A percentile compares a stretch with the other conserved stretches of the same genome.
Conservation (phyloP, 2,113 vertebrate genomes). For the Neodontobutis hainanensis region DNA sequence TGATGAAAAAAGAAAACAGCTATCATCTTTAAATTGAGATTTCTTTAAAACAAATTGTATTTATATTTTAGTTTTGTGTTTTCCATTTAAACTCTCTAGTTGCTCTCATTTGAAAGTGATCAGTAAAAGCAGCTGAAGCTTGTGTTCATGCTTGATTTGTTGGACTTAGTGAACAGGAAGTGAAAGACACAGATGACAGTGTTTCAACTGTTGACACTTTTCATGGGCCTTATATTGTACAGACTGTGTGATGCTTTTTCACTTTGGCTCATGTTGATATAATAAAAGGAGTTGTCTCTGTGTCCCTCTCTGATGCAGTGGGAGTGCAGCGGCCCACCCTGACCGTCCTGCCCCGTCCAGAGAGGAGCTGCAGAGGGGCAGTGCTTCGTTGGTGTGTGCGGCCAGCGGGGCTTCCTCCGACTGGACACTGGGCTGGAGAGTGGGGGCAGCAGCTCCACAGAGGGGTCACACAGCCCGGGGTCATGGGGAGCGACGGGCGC, state of each 20-base stretch:
- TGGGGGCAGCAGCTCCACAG: constrained; percentile 19
- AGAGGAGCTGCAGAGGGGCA: no score
- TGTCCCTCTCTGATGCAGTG: constrained; percentile 12
- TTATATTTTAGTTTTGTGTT: no score
- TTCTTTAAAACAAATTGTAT: neutral
- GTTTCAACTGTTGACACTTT: neutral
- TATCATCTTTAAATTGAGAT: neutral
- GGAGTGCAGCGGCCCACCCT: no score
- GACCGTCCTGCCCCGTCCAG: no score
- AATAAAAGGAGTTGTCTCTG: neutral
- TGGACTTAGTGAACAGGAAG: constrained; percentile 32
- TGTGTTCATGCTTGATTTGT: constrained; percentile 11
- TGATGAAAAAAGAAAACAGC: no score
- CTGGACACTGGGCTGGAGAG: no score
- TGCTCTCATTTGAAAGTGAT: neutral
- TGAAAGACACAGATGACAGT: constrained; percentile 37
- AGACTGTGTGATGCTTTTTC: neutral
- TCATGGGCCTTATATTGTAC: neutral
- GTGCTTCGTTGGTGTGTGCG: no score
- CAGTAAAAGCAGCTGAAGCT: constrained; percentile 10
- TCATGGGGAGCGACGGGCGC: constrained; percentile 28
- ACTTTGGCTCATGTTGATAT: neutral
- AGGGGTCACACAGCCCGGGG: constrained; percentile 28
- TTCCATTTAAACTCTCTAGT: no score
- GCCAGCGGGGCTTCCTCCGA: no score